Base-by-base conservation (phyloP, 2,888 invertebrate species). In the Tenthredo livida region DNA sequence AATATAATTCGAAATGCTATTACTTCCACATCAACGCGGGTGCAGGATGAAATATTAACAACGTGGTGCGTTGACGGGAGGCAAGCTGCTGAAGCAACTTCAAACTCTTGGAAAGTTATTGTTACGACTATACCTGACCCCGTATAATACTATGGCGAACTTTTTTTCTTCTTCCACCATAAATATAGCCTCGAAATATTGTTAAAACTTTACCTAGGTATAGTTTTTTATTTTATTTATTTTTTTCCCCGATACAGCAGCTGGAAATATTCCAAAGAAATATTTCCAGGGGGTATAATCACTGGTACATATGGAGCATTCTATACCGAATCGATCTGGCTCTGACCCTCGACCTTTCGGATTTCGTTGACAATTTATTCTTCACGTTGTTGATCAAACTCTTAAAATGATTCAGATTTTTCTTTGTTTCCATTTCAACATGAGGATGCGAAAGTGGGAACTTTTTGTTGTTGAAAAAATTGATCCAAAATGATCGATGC, bases 11-110 rank as follows among this genome's bases (percentile, higher is more conserved):
- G 61, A 61, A 77, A 54, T 50, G 40, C 58, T 61, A 80, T 80
- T 80, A 80, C 58, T 80, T 80, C 61, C 25, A 50, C 58, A 80
- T 80, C 80, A 80, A 5, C 54, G 33, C 58, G 5, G 61, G 37
- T 17, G 61, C n/a, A n/a, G n/a, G 40, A 80, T 80, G 80, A 80
- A 80, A 80, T 80, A 80, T 80, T 61, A 80, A 80, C 80, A 80
- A 33, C 80, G 80, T 61, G 37, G 58, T 21, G 29, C 80, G 80
- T 80, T 80, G 80, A 80, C 58, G 80, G 80, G n/a, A n/a, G n/a
- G 80, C 58, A 80, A 80, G 61, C 58, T 61, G 80, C 17, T 40
- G 80, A 80, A 80, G 61, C 80, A 37, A 25, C 80, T 80, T 40
- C 12, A 80, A 80, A 80, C 78, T 58, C 61, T 58, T 40, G 29